These are phyloP conservation scores for Eupithecia exiguata DNA, from an alignment of 2,888 invertebrate species.

Conservation along the genomic window DNA sequence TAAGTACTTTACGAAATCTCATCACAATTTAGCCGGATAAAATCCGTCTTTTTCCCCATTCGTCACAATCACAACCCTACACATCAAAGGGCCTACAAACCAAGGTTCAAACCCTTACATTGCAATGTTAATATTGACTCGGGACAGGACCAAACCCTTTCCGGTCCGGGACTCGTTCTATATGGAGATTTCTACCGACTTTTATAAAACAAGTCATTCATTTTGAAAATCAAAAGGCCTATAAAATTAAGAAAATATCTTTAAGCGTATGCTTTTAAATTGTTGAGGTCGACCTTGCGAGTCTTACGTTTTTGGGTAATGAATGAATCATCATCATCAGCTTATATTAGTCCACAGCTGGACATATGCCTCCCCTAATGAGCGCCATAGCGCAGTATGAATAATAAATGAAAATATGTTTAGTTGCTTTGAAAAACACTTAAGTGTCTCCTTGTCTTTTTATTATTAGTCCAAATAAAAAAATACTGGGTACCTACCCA, in stretches of 20 bases:
- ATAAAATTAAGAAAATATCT: background rate
- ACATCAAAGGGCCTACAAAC: constrained; percentile 13
- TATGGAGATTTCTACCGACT: constrained; percentile 12
- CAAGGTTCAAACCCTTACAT: constrained; percentile 23
- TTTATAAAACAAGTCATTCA: constrained; percentile 4
- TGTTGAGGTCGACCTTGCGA: background rate
- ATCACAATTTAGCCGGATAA: background rate
- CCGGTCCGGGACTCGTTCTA: constrained; percentile 1
- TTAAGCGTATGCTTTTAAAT: background rate
- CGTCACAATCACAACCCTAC: background rate
- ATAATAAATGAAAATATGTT: too few relatives aligned
- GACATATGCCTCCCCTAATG: too few relatives aligned
- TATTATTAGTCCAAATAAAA: too few relatives aligned
- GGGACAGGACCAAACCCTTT: constrained; percentile 19
- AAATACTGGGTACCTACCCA: too few relatives aligned
- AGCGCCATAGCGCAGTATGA: too few relatives aligned
- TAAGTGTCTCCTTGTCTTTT: too few relatives aligned
- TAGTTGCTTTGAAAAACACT: too few relatives aligned
- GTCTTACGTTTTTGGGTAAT: background rate
- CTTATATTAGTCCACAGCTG: too few relatives aligned
- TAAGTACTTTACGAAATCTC: too few relatives aligned
- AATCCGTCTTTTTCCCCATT: background rate
- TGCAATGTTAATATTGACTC: constrained; percentile 38
- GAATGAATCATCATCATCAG: too few relatives aligned
- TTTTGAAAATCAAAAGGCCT: constrained; percentile 11